Percentiles rank a stretch among this genome's conserved stretches.
phyloP scores from a whole-genome alignment of 2,888 invertebrate genomes.

The Eupithecia dodoneata region DNA sequence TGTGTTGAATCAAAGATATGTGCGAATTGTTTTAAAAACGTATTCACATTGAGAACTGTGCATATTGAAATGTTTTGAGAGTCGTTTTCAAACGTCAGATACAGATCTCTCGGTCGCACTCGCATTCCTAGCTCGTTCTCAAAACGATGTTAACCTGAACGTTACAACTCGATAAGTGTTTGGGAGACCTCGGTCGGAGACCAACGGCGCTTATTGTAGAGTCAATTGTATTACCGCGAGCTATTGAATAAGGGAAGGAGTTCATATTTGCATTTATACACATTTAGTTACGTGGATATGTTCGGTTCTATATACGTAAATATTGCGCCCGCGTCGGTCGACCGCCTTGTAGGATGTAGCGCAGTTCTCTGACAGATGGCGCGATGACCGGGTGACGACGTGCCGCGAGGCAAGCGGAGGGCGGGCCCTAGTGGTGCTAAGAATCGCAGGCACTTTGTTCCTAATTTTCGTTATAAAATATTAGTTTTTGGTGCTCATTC shows the following conservation, averaged over 20 bases:
- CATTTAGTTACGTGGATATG: conserved; percentile 46
- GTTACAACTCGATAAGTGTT: not conserved
- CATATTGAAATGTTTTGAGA: not conserved
- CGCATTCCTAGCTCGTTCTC: not conserved
- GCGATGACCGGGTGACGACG: not conserved
- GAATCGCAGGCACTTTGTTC: conserved; percentile 60
- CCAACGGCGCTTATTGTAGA: conserved; percentile 24
- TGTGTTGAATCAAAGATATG: not conserved
- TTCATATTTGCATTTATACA: conserved; percentile 59
- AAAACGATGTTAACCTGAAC: not conserved
- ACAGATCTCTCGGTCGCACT: not conserved
- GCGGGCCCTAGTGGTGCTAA: conserved; percentile 60
- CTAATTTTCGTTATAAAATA: conserved; percentile 57
- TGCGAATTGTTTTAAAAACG: not conserved
- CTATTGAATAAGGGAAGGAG: conserved; percentile 26
- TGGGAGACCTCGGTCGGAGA: conserved; percentile 8
- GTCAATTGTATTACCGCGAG: conserved; percentile 35
- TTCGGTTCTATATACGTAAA: conserved; percentile 57
- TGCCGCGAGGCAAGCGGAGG: too few relatives aligned
- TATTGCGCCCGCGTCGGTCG: conserved; percentile 26
- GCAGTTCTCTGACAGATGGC: not conserved
- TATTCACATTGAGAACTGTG: too few relatives aligned
- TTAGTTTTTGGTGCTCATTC: conserved; percentile 66
- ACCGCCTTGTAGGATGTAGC: not conserved
- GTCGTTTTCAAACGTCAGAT: not conserved